Evolutionary conservation across 2,113 vertebrate genomes (phyloP), one percentile per base, ranked within the genome.

Genomic region (Uria aalge): DNA sequence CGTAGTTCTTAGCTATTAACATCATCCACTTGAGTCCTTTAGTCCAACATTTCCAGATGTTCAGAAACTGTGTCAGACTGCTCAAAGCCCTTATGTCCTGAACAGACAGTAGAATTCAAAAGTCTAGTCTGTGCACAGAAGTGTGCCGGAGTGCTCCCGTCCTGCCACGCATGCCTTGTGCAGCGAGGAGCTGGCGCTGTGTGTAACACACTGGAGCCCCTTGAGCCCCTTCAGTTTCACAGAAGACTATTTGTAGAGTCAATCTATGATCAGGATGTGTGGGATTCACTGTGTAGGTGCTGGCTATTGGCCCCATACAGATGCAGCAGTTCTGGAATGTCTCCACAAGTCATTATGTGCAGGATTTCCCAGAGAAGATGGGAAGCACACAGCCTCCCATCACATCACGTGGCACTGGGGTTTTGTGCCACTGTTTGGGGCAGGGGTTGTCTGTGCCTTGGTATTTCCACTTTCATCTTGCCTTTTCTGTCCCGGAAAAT

Each of bases 21-120:
- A 63, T 8, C 38, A 34, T 30, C 17, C 10, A 17, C 7, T 82
- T 63, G 16, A 81, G 59, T 32, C 64, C 40, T 89, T 36, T 9
- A 36, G 12, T 81, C 73, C 76, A 59, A 71, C 78, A 43, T 38
- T 74, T 94, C 71, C 95, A 95, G 92, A 93, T 91, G 94, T 94
- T 94, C 60, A 59, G 56, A 26, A 78, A 60, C 16, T 7, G 30
- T 66, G 36, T 94, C 67, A 80, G 67, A 19, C 59, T 80, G 67
- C 92, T 83, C 45, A 24, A 32, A 41, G 50, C 45, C 45, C 78
- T 85, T 62, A 77, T 69, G 67, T 69, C 82, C 75, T 52, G 60
- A 77, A 30, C 91, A 94, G 93, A 94, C 92, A 91, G 93, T 84
- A 91, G 78, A 75, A 60, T 81, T 92, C 59, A 81, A 71, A 55